A percentile compares a stretch with the other conserved stretches of the same genome.
Conservation (phyloP, 2,797 vertebrate species). For the Xenopus petersii region DNA sequence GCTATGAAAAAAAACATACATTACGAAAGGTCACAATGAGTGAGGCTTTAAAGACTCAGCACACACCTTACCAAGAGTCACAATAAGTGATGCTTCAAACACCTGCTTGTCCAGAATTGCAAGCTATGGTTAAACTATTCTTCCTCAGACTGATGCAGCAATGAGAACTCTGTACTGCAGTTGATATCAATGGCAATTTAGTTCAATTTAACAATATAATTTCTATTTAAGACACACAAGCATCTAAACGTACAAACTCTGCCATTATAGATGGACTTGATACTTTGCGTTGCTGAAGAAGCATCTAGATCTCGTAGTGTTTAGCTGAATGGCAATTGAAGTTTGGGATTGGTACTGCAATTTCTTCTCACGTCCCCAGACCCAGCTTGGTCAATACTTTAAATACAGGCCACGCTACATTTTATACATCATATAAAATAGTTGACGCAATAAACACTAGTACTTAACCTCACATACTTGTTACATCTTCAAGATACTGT, state of each 20-base stretch:
- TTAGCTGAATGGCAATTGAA: constrained; percentile 4
- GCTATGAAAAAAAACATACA: background rate
- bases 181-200: background rate
- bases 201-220: background rate
- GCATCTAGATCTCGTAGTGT: constrained; percentile 6
- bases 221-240: background rate
- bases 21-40: too few relatives aligned
- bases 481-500: constrained; percentile 4
- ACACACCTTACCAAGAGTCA: background rate
- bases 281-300: background rate
- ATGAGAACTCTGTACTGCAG: background rate
- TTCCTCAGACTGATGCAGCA: background rate
- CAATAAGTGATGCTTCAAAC: background rate
- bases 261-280: background rate
- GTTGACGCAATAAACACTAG: constrained; percentile 17
- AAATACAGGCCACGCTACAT: constrained; percentile 2
- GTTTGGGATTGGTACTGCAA: background rate
- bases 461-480: background rate
- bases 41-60: too few relatives aligned
- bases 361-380: background rate
- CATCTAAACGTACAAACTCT: background rate
- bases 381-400: background rate
- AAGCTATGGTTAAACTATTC: background rate
- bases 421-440: constrained; percentile 4
- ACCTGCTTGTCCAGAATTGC: too few relatives aligned